Conservation (phyloP, 2,888 invertebrate genomes). For the Agrotis ipsilon region DNA sequence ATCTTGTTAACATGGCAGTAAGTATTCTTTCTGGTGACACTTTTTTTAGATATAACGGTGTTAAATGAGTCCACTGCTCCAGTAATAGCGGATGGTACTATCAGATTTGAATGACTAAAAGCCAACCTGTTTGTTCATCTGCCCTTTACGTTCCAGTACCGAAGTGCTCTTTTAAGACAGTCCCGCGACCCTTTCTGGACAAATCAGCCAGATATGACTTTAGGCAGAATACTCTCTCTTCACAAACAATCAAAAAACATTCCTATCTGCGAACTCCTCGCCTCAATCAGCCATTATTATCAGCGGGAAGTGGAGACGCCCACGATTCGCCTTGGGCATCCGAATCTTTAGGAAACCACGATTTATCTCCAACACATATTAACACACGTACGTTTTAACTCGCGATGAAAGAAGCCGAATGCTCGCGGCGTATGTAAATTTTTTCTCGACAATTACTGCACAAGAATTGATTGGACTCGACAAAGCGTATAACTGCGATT, state of each 20-base stretch:
- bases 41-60: too few species aligned
- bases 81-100: too few species aligned
- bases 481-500: constrained; percentile 39
- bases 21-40: too few species aligned
- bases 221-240: constrained; percentile 35
- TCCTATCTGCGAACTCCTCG: constrained; percentile 39
- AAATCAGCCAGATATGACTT: too few species aligned
- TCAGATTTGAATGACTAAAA: too few species aligned
- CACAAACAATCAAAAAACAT: constrained; percentile 7
- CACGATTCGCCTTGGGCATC: constrained; percentile 74
- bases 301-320: constrained; percentile 62
- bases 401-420: constrained; percentile 72
- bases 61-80: too few species aligned
- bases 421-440: constrained; percentile 69
- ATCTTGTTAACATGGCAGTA: too few species aligned
- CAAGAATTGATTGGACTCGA: constrained; percentile 63
- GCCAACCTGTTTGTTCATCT: too few species aligned
- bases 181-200: too few species aligned
- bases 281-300: constrained; percentile 51
- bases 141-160: too few species aligned
- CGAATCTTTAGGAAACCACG: constrained; percentile 73
- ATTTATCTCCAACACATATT: constrained; percentile 71
- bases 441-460: constrained; percentile 65
- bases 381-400: constrained; percentile 66
- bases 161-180: too few species aligned